Percentiles rank a stretch among this genome's conserved stretches.
phyloP scores from a whole-genome alignment of 2,888 invertebrate species.

The Caenorhabditis doughertyi region DNA sequence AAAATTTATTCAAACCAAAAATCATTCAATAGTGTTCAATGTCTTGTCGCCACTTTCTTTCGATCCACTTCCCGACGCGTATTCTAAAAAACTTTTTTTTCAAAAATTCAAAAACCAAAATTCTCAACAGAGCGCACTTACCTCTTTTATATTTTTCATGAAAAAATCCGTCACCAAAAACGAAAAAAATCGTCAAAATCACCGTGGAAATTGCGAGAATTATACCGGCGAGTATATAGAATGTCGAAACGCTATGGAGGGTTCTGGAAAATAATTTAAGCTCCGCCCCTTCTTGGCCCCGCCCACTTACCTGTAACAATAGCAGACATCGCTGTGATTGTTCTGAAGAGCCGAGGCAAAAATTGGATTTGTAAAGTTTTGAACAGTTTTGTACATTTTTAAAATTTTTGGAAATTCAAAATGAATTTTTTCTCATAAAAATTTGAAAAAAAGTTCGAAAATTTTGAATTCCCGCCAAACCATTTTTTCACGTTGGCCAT shows the following conservation, averaged over 20 bases:
- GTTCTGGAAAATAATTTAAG: neutral
- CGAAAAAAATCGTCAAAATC: neutral
- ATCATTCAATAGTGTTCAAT: too few species aligned
- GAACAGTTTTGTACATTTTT: neutral
- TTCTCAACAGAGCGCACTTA: too few species aligned
- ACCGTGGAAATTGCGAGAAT: neutral
- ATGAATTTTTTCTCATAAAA: neutral
- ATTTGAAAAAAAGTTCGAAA: neutral
- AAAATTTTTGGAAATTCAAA: neutral
- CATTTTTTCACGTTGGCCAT: neutral
- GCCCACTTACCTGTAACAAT: neutral
- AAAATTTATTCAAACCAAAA: too few species aligned
- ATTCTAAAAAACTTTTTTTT: too few species aligned
- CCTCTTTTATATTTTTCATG: neutral
- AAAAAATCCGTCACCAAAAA: neutral
- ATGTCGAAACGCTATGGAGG: neutral
- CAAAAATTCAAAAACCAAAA: too few species aligned
- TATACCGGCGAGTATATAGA: neutral
- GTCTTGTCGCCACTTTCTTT: too few species aligned
- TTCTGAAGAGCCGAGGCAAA: neutral
- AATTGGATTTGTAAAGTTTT: neutral
- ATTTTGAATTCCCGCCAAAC: slow-evolving; percentile 1
- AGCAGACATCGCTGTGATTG: neutral
- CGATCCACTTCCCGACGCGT: too few species aligned
- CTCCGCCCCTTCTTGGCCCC: neutral